These are phyloP conservation scores for Podiceps cristatus DNA, from an alignment of 2,113 vertebrate species.

Conservation along the genomic window DNA sequence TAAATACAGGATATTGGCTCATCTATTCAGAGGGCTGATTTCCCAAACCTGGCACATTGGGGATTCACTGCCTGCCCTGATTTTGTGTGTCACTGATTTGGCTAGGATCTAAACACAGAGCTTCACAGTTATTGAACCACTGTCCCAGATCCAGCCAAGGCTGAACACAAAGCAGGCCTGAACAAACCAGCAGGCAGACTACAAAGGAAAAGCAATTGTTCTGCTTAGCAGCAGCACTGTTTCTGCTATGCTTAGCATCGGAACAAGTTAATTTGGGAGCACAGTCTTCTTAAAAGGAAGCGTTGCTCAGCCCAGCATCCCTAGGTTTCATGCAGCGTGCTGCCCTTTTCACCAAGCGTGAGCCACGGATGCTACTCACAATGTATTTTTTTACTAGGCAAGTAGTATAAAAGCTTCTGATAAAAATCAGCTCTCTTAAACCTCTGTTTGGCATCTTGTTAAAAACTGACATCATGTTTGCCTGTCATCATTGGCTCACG, in stretches of 20 bases:
- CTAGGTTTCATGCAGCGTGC: conserved; percentile 45
- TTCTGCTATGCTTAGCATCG: conserved; percentile 69
- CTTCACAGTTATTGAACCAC: conserved; percentile 50
- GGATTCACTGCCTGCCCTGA: conserved; percentile 50
- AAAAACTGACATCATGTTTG: neutral
- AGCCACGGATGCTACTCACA: conserved; percentile 34
- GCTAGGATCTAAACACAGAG: conserved; percentile 64
- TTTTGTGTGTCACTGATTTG: conserved; percentile 71
- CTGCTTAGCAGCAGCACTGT: conserved; percentile 58
- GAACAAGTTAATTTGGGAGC: conserved; percentile 82
- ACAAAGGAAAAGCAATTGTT: conserved; percentile 73
- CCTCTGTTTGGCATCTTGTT: conserved; percentile 16
- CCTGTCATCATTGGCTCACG: neutral
- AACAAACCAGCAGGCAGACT: conserved; percentile 63
- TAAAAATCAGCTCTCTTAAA: conserved; percentile 19
- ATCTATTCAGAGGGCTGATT: conserved; percentile 42
- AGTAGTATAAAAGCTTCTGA: neutral
- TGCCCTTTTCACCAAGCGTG: conserved; percentile 57
- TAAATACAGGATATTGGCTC: conserved; percentile 53
- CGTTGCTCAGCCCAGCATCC: conserved; percentile 41
- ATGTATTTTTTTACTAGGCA: conserved; percentile 17
- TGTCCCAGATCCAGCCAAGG: conserved; percentile 65
- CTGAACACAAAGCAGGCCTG: conserved; percentile 67
- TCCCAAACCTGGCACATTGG: conserved; percentile 51
- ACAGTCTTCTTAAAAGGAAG: conserved; percentile 69